These are phyloP conservation scores for Diadegma fenestrale DNA, from an alignment of 2,888 invertebrate genomes.

Conservation along the genomic window DNA sequence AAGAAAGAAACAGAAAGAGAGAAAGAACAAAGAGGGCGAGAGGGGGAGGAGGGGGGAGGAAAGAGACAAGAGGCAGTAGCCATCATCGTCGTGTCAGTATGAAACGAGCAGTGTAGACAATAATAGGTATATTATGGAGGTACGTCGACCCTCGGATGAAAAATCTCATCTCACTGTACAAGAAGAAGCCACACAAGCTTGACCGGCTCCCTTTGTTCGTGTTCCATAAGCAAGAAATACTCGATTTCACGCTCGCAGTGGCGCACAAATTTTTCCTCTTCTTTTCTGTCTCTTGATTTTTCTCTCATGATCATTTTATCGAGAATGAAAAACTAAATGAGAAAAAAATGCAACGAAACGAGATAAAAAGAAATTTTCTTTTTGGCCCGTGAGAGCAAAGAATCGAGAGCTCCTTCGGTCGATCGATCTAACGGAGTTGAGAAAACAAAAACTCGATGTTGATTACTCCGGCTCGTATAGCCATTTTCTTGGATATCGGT, in stretches of 20 bases:
- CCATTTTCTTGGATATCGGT: slow-evolving; percentile 30
- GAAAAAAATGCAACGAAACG: slow-evolving; percentile 4
- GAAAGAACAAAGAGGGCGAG: neutral
- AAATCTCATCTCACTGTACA: slow-evolving; percentile 58
- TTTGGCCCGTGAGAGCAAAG: slow-evolving; percentile 16
- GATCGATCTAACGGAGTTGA: slow-evolving; percentile 28
- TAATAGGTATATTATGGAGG: slow-evolving; percentile 49
- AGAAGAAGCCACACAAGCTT: slow-evolving; percentile 63
- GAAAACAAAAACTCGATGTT: slow-evolving; percentile 3
- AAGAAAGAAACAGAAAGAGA: neutral
- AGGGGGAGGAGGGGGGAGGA: neutral
- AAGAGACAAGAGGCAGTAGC: slow-evolving; percentile 24
- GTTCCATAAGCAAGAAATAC: slow-evolving; percentile 65
- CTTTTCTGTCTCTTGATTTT: neutral
- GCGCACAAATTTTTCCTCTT: slow-evolving; percentile 46
- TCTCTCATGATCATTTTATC: neutral
- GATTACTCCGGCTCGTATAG: slow-evolving; percentile 20
- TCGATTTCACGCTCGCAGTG: slow-evolving; percentile 67
- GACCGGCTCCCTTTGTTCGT: slow-evolving; percentile 65
- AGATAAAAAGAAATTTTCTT: slow-evolving; percentile 46
- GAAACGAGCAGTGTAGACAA: slow-evolving; percentile 39
- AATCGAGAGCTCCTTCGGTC: slow-evolving; percentile 19
- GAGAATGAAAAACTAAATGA: slow-evolving; percentile 21
- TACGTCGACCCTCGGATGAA: slow-evolving; percentile 66
- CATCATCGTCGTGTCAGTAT: slow-evolving; percentile 52